phyloP scores from a whole-genome alignment of 2,888 invertebrate genomes.

The Sphinx pinastri region DNA sequence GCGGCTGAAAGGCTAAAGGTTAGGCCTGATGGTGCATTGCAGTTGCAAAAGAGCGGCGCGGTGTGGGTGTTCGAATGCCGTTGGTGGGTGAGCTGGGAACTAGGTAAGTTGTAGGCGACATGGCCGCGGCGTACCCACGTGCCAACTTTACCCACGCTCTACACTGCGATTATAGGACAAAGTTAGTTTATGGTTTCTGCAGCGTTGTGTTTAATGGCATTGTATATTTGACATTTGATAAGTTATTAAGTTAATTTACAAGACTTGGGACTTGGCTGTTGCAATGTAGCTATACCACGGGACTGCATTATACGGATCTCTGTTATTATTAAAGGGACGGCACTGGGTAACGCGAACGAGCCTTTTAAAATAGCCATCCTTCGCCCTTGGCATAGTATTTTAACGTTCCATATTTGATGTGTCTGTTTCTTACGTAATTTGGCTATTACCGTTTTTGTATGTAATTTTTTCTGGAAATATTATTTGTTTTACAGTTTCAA shows the following conservation, averaged over 20 bases:
- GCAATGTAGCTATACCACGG: too few relatives aligned
- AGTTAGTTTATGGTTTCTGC: slow-evolving; percentile 24
- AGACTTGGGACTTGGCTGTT: too few relatives aligned
- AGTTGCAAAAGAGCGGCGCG: slow-evolving; percentile 54
- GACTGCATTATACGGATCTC: too few relatives aligned
- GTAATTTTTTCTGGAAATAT: background rate
- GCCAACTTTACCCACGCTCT: slow-evolving; percentile 28
- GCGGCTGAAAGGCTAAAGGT: slow-evolving; percentile 62
- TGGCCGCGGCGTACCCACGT: slow-evolving; percentile 28
- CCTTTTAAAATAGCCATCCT: too few relatives aligned
- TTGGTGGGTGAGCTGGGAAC: slow-evolving; percentile 44
- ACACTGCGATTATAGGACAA: background rate
- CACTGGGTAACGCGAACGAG: too few relatives aligned
- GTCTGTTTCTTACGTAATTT: too few relatives aligned
- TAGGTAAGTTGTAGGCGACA: slow-evolving; percentile 51
- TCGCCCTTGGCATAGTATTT: too few relatives aligned
- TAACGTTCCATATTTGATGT: too few relatives aligned
- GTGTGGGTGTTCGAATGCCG: slow-evolving; percentile 45
- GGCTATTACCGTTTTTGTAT: background rate
- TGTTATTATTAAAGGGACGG: too few relatives aligned
- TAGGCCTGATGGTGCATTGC: slow-evolving; percentile 61
- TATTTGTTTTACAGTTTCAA: background rate
- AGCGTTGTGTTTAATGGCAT: too few relatives aligned
- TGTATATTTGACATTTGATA: too few relatives aligned
- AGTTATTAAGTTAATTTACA: too few relatives aligned